A percentile compares a stretch with the other conserved stretches of the same genome.
These are phyloP conservation scores for Notothenia rossii DNA, from an alignment of 2,113 vertebrate species.

Conservation along the genomic window DNA sequence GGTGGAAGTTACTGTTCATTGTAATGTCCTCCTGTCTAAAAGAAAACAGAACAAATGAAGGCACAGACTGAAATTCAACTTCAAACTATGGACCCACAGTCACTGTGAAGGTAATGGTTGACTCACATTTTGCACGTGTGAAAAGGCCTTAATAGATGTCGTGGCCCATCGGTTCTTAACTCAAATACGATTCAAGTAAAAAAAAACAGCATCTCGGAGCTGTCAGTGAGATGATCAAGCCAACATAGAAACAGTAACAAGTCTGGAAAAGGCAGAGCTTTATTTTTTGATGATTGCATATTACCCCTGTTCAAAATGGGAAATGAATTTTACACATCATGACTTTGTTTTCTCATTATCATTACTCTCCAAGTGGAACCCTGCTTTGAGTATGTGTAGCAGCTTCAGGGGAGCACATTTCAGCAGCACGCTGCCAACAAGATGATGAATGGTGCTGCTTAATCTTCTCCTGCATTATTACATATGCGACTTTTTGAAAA, in stretches of 20 bases:
- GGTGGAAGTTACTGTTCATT: too few relatives aligned
- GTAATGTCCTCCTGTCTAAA: too few relatives aligned
- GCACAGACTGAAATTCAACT: not conserved
- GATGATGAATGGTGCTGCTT: slow-evolving; percentile 66
- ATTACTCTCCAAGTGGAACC: slow-evolving; percentile 60
- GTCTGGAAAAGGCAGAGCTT: slow-evolving; percentile 4
- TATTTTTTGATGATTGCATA: slow-evolving; percentile 31
- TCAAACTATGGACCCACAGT: not conserved
- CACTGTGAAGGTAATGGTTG: not conserved
- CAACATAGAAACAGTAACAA: slow-evolving; percentile 3
- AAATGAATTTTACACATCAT: slow-evolving; percentile 58
- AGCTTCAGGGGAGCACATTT: slow-evolving; percentile 20
- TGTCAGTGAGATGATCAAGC: not conserved
- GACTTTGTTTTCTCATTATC: slow-evolving; percentile 61
- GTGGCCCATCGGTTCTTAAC: not conserved
- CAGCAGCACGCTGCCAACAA: slow-evolving; percentile 19
- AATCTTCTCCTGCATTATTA: slow-evolving; percentile 39
- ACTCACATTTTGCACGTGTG: not conserved
- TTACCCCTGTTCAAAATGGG: slow-evolving; percentile 34
- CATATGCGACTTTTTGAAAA: slow-evolving; percentile 18
- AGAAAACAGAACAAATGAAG: not conserved
- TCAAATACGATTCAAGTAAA: slow-evolving; percentile 11
- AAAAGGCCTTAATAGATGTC: not conserved
- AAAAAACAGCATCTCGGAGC: slow-evolving; percentile 3
- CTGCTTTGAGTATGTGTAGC: slow-evolving; percentile 14